Evolutionary conservation across 2,113 vertebrate genomes (phyloP).

Genomic region (Neotoma lepida): DNA sequence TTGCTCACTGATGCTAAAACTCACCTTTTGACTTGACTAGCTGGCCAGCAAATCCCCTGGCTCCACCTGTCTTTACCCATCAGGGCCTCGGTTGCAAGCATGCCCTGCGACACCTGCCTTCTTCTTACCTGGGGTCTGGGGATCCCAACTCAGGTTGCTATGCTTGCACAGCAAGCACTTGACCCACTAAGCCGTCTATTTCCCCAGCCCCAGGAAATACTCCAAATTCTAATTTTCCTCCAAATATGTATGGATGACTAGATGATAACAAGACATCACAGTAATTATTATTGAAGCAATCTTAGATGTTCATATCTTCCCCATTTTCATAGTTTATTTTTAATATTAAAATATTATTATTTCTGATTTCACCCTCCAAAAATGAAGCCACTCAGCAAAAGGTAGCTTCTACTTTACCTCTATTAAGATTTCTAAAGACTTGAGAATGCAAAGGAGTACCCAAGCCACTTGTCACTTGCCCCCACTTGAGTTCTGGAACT

Average conservation of each 20-base stretch:
- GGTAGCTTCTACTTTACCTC: background rate
- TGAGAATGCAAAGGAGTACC: background rate
- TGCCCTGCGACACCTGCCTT: background rate
- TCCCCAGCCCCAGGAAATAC: background rate
- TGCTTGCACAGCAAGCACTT: background rate
- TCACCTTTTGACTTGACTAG: background rate
- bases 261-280: background rate
- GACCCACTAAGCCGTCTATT: too few species aligned
- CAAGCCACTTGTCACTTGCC: background rate
- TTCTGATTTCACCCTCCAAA: constrained; percentile 24
- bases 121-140: background rate
- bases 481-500: background rate
- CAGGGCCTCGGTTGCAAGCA: too few species aligned
- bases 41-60: background rate
- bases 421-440: background rate
- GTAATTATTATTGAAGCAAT: background rate
- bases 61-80: background rate
- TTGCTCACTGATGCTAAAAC: background rate
- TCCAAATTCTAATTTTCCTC: constrained; percentile 29
- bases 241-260: constrained; percentile 5
- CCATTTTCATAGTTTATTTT: background rate
- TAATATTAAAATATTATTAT: constrained; percentile 39
- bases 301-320: background rate
- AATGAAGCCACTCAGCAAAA: background rate
- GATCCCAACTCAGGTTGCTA: background rate